Conservation (phyloP, 2,888 invertebrate species). For the Nymphalis c-album region DNA sequence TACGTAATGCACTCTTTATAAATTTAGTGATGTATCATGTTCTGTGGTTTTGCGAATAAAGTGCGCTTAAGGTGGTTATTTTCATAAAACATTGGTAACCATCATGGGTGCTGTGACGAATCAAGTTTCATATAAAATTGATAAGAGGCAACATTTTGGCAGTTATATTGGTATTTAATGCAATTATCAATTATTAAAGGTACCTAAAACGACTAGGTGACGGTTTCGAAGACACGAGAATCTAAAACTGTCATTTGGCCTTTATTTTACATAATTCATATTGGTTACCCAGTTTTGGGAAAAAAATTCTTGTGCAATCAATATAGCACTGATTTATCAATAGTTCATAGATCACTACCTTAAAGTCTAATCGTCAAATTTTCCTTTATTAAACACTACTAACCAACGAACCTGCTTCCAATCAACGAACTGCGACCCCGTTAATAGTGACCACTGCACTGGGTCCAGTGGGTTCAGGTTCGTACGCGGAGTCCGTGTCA, state of each 20-base stretch:
- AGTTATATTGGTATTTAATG: slow-evolving; percentile 5
- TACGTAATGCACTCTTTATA: neutral
- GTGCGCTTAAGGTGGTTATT: slow-evolving; percentile 29
- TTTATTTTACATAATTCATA: neutral
- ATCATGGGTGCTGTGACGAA: neutral
- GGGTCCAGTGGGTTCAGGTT: slow-evolving; percentile 85
- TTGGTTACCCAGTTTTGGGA: slow-evolving; percentile 23
- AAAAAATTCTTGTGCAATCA: slow-evolving; percentile 13
- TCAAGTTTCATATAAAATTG: neutral
- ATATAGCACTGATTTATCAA: slow-evolving; percentile 12
- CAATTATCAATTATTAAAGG: slow-evolving; percentile 3
- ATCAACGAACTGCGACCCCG: slow-evolving; percentile 91
- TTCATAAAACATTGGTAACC: slow-evolving; percentile 12
- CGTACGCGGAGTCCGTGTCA: slow-evolving; percentile 80
- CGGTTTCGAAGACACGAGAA: neutral
- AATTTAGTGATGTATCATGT: neutral
- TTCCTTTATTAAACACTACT: slow-evolving; percentile 19
- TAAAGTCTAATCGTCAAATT: slow-evolving; percentile 11
- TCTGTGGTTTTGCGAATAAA: slow-evolving; percentile 19
- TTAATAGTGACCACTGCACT: slow-evolving; percentile 90
- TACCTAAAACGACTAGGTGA: slow-evolving; percentile 8
- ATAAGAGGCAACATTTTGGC: slow-evolving; percentile 1
- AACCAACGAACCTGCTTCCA: slow-evolving; percentile 20
- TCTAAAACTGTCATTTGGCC: neutral
- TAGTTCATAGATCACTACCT: slow-evolving; percentile 24